Conservation (phyloP, 2,888 invertebrate species). For the Scotopteryx bipunctaria region DNA sequence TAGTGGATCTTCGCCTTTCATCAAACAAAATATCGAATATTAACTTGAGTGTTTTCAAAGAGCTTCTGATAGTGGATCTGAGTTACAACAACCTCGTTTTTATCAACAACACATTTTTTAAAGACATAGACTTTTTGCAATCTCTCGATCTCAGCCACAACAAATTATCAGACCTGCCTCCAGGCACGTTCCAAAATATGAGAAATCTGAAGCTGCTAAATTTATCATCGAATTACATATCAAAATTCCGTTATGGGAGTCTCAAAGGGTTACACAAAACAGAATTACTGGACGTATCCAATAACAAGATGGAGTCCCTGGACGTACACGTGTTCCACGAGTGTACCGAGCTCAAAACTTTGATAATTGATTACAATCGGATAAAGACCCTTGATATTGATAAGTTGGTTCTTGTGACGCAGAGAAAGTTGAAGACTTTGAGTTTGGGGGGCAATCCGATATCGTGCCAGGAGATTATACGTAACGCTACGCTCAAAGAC, state of each 20-base stretch:
- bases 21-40: slow-evolving; percentile 56
- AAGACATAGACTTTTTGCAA: slow-evolving; percentile 54
- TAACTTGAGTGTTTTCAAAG: slow-evolving; percentile 57
- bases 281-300: slow-evolving; percentile 65
- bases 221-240: slow-evolving; percentile 60
- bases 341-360: slow-evolving; percentile 58
- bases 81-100: slow-evolving; percentile 54
- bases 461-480: slow-evolving; percentile 66
- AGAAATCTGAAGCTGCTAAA: slow-evolving; percentile 63
- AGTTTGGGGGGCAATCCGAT: slow-evolving; percentile 74
- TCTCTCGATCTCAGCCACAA: slow-evolving; percentile 65
- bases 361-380: slow-evolving; percentile 68
- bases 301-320: slow-evolving; percentile 56
- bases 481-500: slow-evolving; percentile 43
- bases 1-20: slow-evolving; percentile 56
- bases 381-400: slow-evolving; percentile 64
- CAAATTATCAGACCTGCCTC: slow-evolving; percentile 54
- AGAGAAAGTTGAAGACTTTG: slow-evolving; percentile 53
- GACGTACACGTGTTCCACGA: slow-evolving; percentile 71
- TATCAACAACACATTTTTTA: slow-evolving; percentile 55
- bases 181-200: slow-evolving; percentile 65
- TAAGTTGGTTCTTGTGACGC: slow-evolving; percentile 51
- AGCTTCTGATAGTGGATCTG: slow-evolving; percentile 57
- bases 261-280: slow-evolving; percentile 65
- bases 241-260: slow-evolving; percentile 62